Evolutionary conservation across 2,888 invertebrate species (phyloP), one percentile per base, ranked within the genome.

Genomic region (Rhabditoides inermis): DNA sequence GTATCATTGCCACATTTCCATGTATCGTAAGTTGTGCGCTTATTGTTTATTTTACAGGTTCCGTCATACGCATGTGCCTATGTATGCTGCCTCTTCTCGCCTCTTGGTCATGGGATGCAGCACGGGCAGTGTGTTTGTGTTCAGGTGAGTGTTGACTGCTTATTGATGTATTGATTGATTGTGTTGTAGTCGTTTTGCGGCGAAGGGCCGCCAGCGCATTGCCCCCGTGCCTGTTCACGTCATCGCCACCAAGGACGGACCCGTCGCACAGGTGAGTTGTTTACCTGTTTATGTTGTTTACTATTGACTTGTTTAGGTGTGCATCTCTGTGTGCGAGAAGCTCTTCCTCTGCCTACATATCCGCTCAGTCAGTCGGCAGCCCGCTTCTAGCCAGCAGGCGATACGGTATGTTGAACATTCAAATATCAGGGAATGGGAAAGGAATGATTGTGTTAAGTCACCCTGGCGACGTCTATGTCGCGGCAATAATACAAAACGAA

Each of bases 51-150:
- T n/a, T n/a, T n/a, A n/a, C n/a, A n/a, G n/a, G n/a, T n/a, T n/a
- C n/a, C n/a, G n/a, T n/a, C n/a, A n/a, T n/a, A n/a, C n/a, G n/a
- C n/a, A n/a, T n/a, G n/a, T n/a, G n/a, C n/a, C n/a, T n/a, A n/a
- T n/a, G n/a, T n/a, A n/a, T n/a, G n/a, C n/a, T 22, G 75, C 75
- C 25, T 76, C 77, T 1, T 60, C 65, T 30, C 73, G 69, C 36
- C 69, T 70, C 49, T 62, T 78, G 45, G 77, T 76, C n/a, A 60
- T 78, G 32, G 78, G 78, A 18, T 73, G 76, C 18, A 76, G 75
- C 49, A 76, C 77, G 10, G 78, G 78, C 12, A 75, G 75, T 32
- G 75, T 77, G 1, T 77, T 78, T 56, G 63, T 78, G 3, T 78
- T 78, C 57, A 66, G 69, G 15, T 63, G 72, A 44, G 65, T 67